These are phyloP conservation scores for Drosophila azteca DNA, from an alignment of 1,140 invertebrate genomes.

Conservation along the genomic window DNA sequence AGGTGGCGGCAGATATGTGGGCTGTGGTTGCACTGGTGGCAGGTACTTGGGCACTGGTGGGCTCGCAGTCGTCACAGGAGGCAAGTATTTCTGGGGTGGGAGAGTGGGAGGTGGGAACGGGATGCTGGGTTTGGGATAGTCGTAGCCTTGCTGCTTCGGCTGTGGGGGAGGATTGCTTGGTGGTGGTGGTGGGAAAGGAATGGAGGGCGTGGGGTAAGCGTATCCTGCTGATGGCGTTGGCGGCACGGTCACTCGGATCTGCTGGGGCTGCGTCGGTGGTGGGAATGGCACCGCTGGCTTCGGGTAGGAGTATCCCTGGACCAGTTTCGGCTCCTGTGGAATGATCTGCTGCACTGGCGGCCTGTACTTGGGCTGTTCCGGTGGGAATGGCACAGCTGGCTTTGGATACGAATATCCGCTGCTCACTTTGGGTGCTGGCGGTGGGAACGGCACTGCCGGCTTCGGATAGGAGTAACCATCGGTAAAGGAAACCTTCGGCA, in stretches of 20 bases:
- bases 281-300: conserved; percentile 63
- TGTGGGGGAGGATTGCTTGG: conserved; percentile 19
- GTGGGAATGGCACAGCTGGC: conserved; percentile 53
- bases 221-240: conserved; percentile 33
- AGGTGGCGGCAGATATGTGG: conserved; percentile 29
- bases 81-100: conserved; percentile 24
- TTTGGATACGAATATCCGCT: conserved; percentile 58
- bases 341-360: conserved; percentile 47
- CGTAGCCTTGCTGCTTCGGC: conserved; percentile 49
- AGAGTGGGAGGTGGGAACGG: conserved; percentile 51
- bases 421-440: conserved; percentile 28
- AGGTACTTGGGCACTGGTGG: no score
- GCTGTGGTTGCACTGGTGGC: conserved; percentile 2
- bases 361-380: conserved; percentile 40
- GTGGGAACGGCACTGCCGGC: conserved; percentile 54
- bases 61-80: neutral
- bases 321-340: conserved; percentile 56
- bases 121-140: conserved; percentile 60
- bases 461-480: conserved; percentile 56
- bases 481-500: conserved; percentile 51
- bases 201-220: conserved; percentile 47
- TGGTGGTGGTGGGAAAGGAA: conserved; percentile 46
- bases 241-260: neutral
- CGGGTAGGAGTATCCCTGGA: conserved; percentile 65
- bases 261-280: conserved; percentile 25